A percentile compares a stretch with the other conserved stretches of the same genome.
These are phyloP conservation scores for Eupithecia tripunctaria DNA, from an alignment of 2,888 invertebrate species.

Conservation along the genomic window DNA sequence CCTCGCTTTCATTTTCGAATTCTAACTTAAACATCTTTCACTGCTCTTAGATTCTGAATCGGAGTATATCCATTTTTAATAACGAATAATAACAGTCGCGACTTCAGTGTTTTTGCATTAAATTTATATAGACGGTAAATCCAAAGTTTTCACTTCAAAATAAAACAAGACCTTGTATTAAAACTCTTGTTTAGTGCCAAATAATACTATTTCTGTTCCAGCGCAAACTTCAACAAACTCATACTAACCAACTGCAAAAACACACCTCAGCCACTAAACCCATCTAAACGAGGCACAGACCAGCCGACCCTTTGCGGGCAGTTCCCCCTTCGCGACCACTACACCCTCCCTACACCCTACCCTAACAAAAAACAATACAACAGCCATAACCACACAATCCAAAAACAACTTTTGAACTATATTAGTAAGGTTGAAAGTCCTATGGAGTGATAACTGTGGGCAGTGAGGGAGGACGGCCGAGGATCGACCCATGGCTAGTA, in stretches of 20 bases:
- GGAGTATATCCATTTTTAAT: no score
- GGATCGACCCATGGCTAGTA: constrained; percentile 78
- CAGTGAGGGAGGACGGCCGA: constrained; percentile 73
- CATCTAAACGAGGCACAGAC: constrained; percentile 67
- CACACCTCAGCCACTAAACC: constrained; percentile 26
- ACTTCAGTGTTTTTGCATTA: not conserved
- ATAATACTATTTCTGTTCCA: not conserved
- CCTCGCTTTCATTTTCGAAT: no score
- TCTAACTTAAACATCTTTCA: no score
- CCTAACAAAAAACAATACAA: constrained; percentile 72
- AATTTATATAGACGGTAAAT: not conserved
- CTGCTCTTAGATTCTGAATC: no score
- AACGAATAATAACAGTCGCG: not conserved
- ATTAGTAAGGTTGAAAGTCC: constrained; percentile 40
- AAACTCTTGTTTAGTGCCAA: not conserved
- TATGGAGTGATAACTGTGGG: constrained; percentile 57
- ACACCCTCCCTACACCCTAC: constrained; percentile 74
- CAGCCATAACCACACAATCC: constrained; percentile 45
- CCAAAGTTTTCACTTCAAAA: not conserved
- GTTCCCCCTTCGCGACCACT: constrained; percentile 82
- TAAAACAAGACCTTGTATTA: not conserved
- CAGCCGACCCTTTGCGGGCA: constrained; percentile 82
- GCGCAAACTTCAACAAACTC: not conserved
- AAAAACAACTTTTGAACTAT: constrained; percentile 50
- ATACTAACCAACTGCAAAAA: not conserved